Evolutionary conservation across 2,888 invertebrate species (phyloP), one percentile per base, ranked within the genome.

Genomic region (Drosophila pegasa): DNA sequence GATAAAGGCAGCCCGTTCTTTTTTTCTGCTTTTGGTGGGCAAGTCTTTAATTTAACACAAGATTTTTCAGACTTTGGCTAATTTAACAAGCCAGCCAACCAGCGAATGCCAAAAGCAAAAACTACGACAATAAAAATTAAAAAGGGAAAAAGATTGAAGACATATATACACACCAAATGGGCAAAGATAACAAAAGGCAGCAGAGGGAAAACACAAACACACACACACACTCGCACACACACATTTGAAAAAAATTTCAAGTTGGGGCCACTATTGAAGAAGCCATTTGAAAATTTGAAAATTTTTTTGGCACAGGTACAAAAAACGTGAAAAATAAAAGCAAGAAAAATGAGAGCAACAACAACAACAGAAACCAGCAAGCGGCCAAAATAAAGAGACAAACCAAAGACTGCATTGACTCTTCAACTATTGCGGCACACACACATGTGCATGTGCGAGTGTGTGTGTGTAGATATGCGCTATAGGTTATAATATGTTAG

Each of bases 281-380:
- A 87, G 87, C 87, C 87, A 90, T 89, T 89, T 84, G 89, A 88
- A 89, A 87, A 89, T 86, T 90, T 87, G 86, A 89, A 89, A 88
- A 87, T 77, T 86, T 89, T 89, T 78, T 89, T 82, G 90, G 90
- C 89, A 89, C 84, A 87, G 89, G 87, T 87, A 88, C 90, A 89
- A 82, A 78, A 81, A 88, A 77, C 74, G 69, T 78, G 69, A 69
- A 75, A 52, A 56, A 51, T 54, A 50, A 54, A 22, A 41, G 41
- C 41, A 54, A 64, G 40, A 38, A 60, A 58, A 47, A 66, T 14
- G 52, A 52, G 52, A 48, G 31, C 48, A 48, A 48, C 47, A 58
- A 33, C 48, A 47, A 58, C 35, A 52, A 20, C 27, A 29, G 38
- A 51, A 41, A 61, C 51, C 52, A 68, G 60, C 70, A 81, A 72